Percentiles rank a stretch among this genome's conserved stretches.
Conservation (phyloP, 2,797 vertebrate species). For the Enoplosus armatus region DNA sequence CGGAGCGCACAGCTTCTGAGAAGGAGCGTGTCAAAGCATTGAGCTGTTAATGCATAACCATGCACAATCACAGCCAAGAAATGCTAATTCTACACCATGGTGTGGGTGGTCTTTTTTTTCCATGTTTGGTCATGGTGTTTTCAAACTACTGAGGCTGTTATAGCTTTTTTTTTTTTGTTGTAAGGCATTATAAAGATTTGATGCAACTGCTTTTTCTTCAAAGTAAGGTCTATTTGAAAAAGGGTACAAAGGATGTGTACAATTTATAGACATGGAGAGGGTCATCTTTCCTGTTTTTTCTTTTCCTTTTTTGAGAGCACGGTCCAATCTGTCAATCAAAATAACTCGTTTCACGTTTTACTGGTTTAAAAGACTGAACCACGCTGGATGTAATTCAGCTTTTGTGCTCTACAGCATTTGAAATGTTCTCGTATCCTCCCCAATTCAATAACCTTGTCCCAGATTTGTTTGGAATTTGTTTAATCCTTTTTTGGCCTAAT, state of each 20-base stretch:
- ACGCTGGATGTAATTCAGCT: not conserved
- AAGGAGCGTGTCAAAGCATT: slow-evolving; percentile 82
- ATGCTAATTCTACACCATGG: slow-evolving; percentile 79
- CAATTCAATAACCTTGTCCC: not conserved
- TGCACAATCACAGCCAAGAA: slow-evolving; percentile 80
- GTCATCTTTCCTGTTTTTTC: not conserved
- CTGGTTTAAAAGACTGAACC: not conserved
- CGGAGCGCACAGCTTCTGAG: slow-evolving; percentile 64
- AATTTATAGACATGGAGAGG: not conserved
- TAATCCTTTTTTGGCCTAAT: not conserved
- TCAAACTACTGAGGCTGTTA: slow-evolving; percentile 33
- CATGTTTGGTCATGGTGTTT: slow-evolving; percentile 62
- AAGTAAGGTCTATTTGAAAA: not conserved
- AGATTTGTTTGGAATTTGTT: not conserved
- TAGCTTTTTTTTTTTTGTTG: not conserved
- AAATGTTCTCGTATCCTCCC: not conserved
- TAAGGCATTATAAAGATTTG: slow-evolving; percentile 1
- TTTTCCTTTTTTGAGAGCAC: not conserved
- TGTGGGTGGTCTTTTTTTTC: slow-evolving; percentile 73
- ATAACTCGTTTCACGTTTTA: not conserved
- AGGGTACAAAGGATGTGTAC: not conserved
- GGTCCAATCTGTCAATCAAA: not conserved
- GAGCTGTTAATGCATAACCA: slow-evolving; percentile 81
- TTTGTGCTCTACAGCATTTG: not conserved
- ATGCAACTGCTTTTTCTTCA: not conserved